Base-by-base conservation (phyloP, 2,113 vertebrate species). In the Neogale vison region DNA sequence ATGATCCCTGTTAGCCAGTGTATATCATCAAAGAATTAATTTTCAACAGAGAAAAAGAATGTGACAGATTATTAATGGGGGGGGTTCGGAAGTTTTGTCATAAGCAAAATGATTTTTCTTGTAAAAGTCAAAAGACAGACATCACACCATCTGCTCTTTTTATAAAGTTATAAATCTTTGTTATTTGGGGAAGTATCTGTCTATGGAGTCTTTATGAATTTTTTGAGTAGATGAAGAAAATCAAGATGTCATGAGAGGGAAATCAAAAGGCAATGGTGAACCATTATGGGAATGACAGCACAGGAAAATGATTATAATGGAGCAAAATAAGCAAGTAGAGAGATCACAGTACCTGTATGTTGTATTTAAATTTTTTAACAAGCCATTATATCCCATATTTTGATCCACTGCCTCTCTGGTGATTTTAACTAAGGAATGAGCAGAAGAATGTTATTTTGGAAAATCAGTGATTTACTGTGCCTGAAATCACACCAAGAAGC, bases 351-450 rank as follows among this genome's bases (percentile, higher is more conserved):
- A 77, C 24, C 23, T 65, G 9, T 29, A 39, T 2, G 2, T 59
- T 91, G n/a, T 13, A 91, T 79, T n/a, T 89, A 88, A 95, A 85
- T 61, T 85, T 61, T 85, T 77, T 61, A 96, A 61, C 17, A 72
- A 92, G 92, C 31, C 17, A 55, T 3, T 55, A 17, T 71, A 29
- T 34, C 29, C 23, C 88, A 61, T 31, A 23, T 52, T 83, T 95
- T 80, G n/a, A 92, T 77, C 39, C 42, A 71, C 6, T 39, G 12
- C 45, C 24, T 91, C 45, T 24, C 31, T 52, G 13, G 9, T 50
- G n/a, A 77, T 83, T 67, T 71, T 6, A 87, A 79, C 12, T 11
- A 89, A 84, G 42, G 12, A 81, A 47, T 87, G 57, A 95, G 5
- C 5, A 55, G 39, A 85, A n/a, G 20, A 15, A 7, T 59, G 9